phyloP scores from a whole-genome alignment of 2,888 invertebrate species.

The Aphrophora alni region DNA sequence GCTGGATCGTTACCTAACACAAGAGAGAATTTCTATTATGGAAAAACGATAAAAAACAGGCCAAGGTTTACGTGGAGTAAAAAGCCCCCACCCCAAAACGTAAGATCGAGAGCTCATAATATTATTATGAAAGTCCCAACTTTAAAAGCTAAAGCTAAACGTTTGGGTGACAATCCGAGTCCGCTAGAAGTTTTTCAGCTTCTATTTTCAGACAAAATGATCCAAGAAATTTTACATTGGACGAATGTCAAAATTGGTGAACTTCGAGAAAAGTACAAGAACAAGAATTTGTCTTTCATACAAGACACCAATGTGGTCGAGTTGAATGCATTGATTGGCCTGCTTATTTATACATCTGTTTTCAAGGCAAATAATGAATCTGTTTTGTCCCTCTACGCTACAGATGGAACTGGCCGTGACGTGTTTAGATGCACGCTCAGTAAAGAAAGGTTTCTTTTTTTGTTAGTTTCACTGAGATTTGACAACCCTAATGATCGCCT shows the following conservation, averaged over 20 bases:
- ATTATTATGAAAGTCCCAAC: conserved; percentile 2
- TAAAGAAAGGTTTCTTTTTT: conserved; percentile 24
- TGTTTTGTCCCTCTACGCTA: conserved; percentile 14
- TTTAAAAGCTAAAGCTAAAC: conserved; percentile 14
- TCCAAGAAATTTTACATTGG: not conserved
- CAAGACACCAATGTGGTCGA: not conserved
- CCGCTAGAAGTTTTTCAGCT: not conserved
- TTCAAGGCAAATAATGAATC: conserved; percentile 26
- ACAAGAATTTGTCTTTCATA: not conserved
- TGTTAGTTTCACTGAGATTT: conserved; percentile 14
- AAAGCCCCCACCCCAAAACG: not conserved
- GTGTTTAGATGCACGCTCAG: conserved; percentile 29
- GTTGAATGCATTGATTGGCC: conserved; percentile 24
- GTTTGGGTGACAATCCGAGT: not conserved
- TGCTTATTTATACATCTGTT: conserved; percentile 22
- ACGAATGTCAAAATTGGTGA: conserved; percentile 13
- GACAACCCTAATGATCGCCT: conserved; percentile 3
- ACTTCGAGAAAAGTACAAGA: not conserved
- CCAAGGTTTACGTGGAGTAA: conserved; percentile 6
- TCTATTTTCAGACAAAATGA: too few relatives aligned
- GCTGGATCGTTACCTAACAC: too few relatives aligned
- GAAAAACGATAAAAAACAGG: conserved; percentile 11
- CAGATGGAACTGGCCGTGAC: conserved; percentile 32
- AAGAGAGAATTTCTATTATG: not conserved
- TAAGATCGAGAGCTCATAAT: conserved; percentile 13